Evolutionary conservation across 1,140 invertebrate genomes (phyloP).

Genomic region (Phthorimaea operculella): DNA sequence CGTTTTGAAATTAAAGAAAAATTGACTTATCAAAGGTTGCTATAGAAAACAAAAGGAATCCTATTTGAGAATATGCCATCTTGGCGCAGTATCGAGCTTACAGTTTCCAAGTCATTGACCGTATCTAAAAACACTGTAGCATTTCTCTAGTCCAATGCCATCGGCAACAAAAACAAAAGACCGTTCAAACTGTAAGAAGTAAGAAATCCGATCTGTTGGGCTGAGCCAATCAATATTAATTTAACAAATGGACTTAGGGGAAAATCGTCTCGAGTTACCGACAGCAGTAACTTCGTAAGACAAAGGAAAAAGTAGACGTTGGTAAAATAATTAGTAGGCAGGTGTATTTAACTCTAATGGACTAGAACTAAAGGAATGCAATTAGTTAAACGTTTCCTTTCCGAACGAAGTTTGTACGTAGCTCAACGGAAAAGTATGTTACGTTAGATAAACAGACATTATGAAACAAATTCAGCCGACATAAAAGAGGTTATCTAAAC

Average conservation of each 20-base stretch:
- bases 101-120: background rate
- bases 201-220: constrained; percentile 9
- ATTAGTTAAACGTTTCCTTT: too few relatives aligned
- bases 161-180: background rate
- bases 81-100: background rate
- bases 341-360: too few relatives aligned
- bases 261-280: background rate
- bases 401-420: too few relatives aligned
- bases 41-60: background rate
- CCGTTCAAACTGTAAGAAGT: background rate
- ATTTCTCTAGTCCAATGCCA: background rate
- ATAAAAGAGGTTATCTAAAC: too few relatives aligned
- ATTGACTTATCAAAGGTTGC: background rate
- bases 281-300: background rate
- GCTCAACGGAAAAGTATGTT: too few relatives aligned
- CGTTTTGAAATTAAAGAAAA: background rate
- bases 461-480: too few relatives aligned
- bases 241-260: constrained; percentile 18
- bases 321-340: too few relatives aligned
- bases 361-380: too few relatives aligned
- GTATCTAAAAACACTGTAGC: background rate
- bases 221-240: constrained; percentile 21
- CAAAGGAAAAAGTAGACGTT: too few relatives aligned
- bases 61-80: background rate
- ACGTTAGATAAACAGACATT: too few relatives aligned